A percentile compares a stretch with the other conserved stretches of the same genome.
phyloP scores from a whole-genome alignment of 1,140 invertebrate genomes.

The Alviniconcha marisindica region DNA sequence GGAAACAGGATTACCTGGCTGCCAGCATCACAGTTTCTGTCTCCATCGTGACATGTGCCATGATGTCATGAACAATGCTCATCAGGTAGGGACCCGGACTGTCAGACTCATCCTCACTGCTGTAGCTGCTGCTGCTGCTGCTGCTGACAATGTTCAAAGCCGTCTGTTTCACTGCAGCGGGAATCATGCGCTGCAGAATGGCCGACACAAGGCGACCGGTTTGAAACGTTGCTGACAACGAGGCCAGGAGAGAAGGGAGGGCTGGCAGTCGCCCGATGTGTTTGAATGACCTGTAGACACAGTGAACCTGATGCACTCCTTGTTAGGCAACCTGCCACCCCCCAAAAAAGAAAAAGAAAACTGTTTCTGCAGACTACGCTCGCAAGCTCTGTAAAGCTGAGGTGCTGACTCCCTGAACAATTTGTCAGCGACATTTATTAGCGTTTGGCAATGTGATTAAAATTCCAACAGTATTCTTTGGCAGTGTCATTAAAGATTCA shows the following conservation, averaged over 20 bases:
- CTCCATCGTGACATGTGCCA: conserved; percentile 46
- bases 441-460: too few species aligned
- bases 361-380: too few species aligned
- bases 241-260: conserved; percentile 49
- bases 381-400: too few species aligned
- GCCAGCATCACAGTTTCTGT: conserved; percentile 29
- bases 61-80: conserved; percentile 46
- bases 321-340: too few species aligned
- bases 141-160: conserved; percentile 53
- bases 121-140: conserved; percentile 45
- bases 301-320: background rate
- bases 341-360: too few species aligned
- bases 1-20: conserved; percentile 48
- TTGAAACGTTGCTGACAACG: conserved; percentile 51
- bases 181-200: conserved; percentile 58
- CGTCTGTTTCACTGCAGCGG: conserved; percentile 60
- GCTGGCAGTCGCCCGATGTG: conserved; percentile 56
- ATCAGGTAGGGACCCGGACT: conserved; percentile 43
- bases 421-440: too few species aligned
- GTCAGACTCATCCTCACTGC: conserved; percentile 53
- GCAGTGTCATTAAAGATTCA: too few species aligned
- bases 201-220: conserved; percentile 48
- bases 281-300: conserved; percentile 61
- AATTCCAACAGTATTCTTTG: too few species aligned
- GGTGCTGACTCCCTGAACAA: too few species aligned